Conservation (phyloP, 2,888 invertebrate species). For the Biston betularia region DNA sequence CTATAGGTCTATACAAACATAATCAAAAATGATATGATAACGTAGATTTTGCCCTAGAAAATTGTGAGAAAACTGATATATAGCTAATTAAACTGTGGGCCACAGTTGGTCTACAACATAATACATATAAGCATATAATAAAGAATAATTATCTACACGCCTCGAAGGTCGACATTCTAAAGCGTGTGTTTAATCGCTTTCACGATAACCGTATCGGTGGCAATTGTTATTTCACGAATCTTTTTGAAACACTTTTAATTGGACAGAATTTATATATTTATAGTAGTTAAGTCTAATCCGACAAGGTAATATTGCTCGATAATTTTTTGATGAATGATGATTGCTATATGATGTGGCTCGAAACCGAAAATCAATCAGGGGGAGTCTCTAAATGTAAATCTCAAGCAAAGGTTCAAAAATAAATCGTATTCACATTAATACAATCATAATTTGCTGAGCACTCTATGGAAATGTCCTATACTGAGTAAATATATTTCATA, state of each 20-base stretch:
- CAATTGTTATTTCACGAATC: slow-evolving; percentile 13
- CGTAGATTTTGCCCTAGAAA: too few relatives aligned
- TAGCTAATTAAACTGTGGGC: not conserved
- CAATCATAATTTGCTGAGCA: too few relatives aligned
- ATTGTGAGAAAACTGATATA: not conserved
- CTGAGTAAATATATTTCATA: too few relatives aligned
- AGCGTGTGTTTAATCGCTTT: slow-evolving; percentile 29
- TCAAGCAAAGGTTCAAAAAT: too few relatives aligned
- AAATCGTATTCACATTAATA: too few relatives aligned
- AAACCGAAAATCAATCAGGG: too few relatives aligned
- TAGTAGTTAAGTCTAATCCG: not conserved
- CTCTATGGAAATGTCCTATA: too few relatives aligned
- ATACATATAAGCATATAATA: slow-evolving; percentile 8
- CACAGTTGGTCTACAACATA: slow-evolving; percentile 1
- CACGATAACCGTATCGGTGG: slow-evolving; percentile 30
- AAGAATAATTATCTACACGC: slow-evolving; percentile 8
- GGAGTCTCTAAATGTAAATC: too few relatives aligned
- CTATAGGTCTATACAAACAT: not conserved
- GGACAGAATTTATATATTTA: not conserved
- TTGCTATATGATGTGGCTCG: too few relatives aligned
- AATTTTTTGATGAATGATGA: too few relatives aligned
- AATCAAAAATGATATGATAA: not conserved
- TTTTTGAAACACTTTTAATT: slow-evolving; percentile 9
- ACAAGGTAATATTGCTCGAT: too few relatives aligned
- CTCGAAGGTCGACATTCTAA: slow-evolving; percentile 26